phyloP scores from a whole-genome alignment of 2,888 invertebrate genomes.

The Philhelius pedissequus region DNA sequence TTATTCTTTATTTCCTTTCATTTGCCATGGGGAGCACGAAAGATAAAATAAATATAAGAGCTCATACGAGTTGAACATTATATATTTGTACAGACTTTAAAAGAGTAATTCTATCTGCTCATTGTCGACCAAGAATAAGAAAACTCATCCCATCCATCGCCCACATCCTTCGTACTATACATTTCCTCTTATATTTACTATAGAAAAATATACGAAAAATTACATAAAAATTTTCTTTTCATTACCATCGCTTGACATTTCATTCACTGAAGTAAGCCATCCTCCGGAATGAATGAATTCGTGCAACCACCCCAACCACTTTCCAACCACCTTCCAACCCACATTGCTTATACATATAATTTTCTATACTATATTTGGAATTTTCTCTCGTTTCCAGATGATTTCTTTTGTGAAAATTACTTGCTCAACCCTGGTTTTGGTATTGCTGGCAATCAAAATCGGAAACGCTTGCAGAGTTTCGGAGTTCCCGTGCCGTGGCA shows the following conservation, averaged over 20 bases:
- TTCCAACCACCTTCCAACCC: neutral
- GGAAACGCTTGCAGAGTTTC: slow-evolving; percentile 86
- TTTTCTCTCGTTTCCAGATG: slow-evolving; percentile 72
- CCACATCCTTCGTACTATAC: too few species aligned
- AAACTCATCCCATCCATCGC: neutral
- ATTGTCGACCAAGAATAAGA: slow-evolving; percentile 27
- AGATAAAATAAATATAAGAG: slow-evolving; percentile 1
- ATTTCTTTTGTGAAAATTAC: slow-evolving; percentile 72
- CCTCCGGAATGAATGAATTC: neutral
- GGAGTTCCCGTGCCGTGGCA: slow-evolving; percentile 87
- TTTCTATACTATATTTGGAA: neutral
- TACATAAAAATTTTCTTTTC: slow-evolving; percentile 59
- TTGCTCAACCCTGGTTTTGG: slow-evolving; percentile 77
- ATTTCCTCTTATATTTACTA: too few species aligned
- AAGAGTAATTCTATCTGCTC: slow-evolving; percentile 50
- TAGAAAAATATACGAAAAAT: slow-evolving; percentile 33
- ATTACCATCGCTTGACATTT: slow-evolving; percentile 58
- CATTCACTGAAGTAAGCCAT: slow-evolving; percentile 42
- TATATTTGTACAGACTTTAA: neutral
- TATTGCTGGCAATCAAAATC: slow-evolving; percentile 74
- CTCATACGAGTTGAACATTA: neutral
- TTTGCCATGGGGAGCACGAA: neutral
- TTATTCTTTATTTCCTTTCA: slow-evolving; percentile 16
- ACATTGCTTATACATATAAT: neutral
- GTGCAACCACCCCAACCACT: neutral